These are phyloP conservation scores for Hemiscyllium ocellatum DNA, from an alignment of 2,113 vertebrate genomes.

Conservation along the genomic window DNA sequence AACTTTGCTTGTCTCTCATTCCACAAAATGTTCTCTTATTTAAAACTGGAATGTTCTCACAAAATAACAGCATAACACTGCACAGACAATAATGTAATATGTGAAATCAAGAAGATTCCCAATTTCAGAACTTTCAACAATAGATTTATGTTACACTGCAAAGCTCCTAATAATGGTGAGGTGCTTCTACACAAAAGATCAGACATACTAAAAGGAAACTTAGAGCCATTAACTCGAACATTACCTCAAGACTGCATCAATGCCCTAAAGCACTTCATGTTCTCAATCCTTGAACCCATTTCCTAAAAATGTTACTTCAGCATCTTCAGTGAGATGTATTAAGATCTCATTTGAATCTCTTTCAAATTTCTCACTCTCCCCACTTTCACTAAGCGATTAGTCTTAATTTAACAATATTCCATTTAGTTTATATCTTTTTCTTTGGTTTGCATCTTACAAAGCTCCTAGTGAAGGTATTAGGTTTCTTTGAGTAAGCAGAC, in stretches of 20 bases:
- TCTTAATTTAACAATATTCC: background rate
- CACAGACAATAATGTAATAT: background rate
- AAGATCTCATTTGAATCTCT: conserved; percentile 8
- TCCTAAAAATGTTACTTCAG: conserved; percentile 8
- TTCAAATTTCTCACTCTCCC: background rate
- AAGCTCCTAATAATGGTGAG: background rate
- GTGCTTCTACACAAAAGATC: background rate
- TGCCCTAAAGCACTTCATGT: background rate
- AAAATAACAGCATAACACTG: background rate
- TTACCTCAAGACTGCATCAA: background rate
- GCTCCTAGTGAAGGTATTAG: background rate
- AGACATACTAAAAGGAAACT: background rate
- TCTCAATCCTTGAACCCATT: background rate
- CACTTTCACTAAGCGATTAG: background rate
- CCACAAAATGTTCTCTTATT: background rate
- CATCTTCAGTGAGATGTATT: background rate
- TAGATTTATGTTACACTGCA: background rate
- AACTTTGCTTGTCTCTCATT: background rate
- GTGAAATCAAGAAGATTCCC: background rate
- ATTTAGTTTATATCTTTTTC: background rate
- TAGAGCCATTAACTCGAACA: background rate
- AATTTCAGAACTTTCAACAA: background rate
- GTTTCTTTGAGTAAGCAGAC: background rate
- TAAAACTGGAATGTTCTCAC: background rate
- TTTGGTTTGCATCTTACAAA: background rate